Conservation (phyloP, 2,888 invertebrate genomes). For the Dynastes hyllus region DNA sequence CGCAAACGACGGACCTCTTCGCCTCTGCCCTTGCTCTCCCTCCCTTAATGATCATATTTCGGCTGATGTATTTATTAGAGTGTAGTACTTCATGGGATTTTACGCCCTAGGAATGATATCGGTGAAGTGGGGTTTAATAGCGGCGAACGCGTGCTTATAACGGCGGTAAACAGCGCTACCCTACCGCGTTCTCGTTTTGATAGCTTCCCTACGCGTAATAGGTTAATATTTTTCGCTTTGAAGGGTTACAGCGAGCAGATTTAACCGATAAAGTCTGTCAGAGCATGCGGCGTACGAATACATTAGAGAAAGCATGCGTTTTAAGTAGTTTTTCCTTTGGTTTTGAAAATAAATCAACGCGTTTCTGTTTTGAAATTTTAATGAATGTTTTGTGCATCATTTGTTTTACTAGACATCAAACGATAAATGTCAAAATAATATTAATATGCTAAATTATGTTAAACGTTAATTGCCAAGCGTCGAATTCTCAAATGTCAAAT, state of each 20-base stretch:
- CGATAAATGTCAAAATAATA: too few species aligned
- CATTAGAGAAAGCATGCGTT: too few species aligned
- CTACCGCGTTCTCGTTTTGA: slow-evolving; percentile 15
- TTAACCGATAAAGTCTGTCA: not conserved
- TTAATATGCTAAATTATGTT: too few species aligned
- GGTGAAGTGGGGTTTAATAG: slow-evolving; percentile 8
- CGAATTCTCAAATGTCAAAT: too few species aligned
- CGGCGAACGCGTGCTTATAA: slow-evolving; percentile 23
- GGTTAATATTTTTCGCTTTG: not conserved
- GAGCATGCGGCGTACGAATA: too few species aligned
- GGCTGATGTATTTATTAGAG: slow-evolving; percentile 35
- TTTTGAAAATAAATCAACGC: too few species aligned
- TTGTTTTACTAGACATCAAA: not conserved
- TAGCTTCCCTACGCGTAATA: not conserved
- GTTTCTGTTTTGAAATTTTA: too few species aligned
- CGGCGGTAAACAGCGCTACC: not conserved
- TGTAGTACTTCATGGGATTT: slow-evolving; percentile 14
- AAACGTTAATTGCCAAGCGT: too few species aligned
- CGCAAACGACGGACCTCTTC: not conserved
- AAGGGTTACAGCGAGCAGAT: not conserved
- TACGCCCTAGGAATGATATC: not conserved
- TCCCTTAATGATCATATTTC: slow-evolving; percentile 34
- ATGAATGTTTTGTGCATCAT: too few species aligned
- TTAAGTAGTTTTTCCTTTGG: too few species aligned
- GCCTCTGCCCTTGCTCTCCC: not conserved